A percentile compares a stretch with the other conserved stretches of the same genome.
These are phyloP conservation scores for Alces alces DNA, from an alignment of 2,113 vertebrate genomes.

Conservation along the genomic window DNA sequence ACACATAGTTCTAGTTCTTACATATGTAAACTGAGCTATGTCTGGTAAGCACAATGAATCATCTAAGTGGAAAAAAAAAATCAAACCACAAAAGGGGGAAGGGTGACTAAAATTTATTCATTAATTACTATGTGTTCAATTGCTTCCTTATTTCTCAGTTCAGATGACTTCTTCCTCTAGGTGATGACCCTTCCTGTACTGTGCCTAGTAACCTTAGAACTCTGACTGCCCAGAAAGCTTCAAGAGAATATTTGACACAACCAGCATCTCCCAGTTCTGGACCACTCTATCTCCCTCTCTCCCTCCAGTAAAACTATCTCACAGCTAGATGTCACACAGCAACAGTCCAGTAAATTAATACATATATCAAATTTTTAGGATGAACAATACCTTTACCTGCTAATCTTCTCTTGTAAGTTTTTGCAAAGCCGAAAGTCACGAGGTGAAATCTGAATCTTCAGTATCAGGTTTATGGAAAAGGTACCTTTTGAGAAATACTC, in stretches of 20 bases:
- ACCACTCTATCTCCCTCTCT: not conserved
- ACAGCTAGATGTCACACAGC: not conserved
- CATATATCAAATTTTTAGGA: not conserved
- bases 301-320: not conserved
- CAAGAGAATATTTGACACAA: not conserved
- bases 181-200: not conserved
- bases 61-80: not conserved
- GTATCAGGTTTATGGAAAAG: not conserved
- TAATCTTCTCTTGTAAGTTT: not conserved
- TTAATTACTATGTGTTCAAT: not conserved
- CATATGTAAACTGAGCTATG: not conserved
- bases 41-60: not conserved
- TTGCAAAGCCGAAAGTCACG: not conserved
- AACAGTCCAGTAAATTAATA: not conserved
- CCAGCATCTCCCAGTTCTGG: not conserved
- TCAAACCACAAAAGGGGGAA: not conserved
- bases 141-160: not conserved
- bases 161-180: not conserved
- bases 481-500: not conserved
- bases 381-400: not conserved
- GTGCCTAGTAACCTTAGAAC: not conserved
- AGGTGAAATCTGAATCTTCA: not conserved
- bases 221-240: not conserved
- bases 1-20: slow-evolving; percentile 2
- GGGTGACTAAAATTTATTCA: not conserved